phyloP scores from a whole-genome alignment of 2,888 invertebrate species.

The Camponotus fellah region DNA sequence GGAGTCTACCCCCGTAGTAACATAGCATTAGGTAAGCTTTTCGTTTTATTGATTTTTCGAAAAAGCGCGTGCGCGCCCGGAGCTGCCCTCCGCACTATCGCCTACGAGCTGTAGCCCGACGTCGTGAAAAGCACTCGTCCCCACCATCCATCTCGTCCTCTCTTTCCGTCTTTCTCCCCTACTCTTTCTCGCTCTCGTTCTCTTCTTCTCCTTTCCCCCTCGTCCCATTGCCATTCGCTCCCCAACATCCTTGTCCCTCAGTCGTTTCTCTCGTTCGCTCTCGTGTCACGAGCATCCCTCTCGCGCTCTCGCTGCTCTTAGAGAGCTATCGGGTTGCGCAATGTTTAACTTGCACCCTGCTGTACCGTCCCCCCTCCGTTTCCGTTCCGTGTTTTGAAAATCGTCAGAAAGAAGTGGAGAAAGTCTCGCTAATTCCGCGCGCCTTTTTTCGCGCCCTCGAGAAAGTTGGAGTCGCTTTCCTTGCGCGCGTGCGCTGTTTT shows the following conservation, averaged over 20 bases:
- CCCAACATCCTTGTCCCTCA: constrained; percentile 23
- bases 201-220: constrained; percentile 35
- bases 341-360: constrained; percentile 60
- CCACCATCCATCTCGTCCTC: constrained; percentile 57
- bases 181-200: constrained; percentile 42
- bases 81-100: constrained; percentile 83
- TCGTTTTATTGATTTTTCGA: constrained; percentile 86
- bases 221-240: background rate
- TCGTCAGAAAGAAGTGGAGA: constrained; percentile 53
- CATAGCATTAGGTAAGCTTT: constrained; percentile 86
- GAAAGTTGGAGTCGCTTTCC: constrained; percentile 56
- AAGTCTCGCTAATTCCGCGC: constrained; percentile 46
- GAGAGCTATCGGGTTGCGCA: constrained; percentile 74
- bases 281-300: constrained; percentile 20
- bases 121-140: constrained; percentile 80
- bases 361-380: constrained; percentile 45
- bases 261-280: constrained; percentile 21
- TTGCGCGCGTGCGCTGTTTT: constrained; percentile 5
- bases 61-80: constrained; percentile 86
- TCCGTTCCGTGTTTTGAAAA: constrained; percentile 65
- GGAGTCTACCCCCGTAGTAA: constrained; percentile 84
- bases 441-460: constrained; percentile 21
- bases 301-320: constrained; percentile 66
- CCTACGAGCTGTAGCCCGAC: constrained; percentile 81
- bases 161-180: constrained; percentile 49